A percentile compares a stretch with the other conserved stretches of the same genome.
Conservation (phyloP, 2,888 invertebrate species). For the Hipparchia sbordonii region DNA sequence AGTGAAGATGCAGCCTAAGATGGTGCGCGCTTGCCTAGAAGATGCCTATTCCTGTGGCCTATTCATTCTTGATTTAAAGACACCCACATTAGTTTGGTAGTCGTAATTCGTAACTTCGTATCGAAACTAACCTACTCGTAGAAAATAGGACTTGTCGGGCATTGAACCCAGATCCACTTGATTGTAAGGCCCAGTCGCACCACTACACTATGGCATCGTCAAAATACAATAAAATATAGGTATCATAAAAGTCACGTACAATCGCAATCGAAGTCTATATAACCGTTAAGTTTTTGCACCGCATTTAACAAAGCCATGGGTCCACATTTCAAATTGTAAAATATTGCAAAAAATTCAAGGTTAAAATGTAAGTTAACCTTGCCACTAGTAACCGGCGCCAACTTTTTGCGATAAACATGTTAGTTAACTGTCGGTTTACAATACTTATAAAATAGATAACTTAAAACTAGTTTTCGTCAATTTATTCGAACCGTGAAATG, state of each 20-base stretch:
- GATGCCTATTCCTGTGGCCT: too few relatives aligned
- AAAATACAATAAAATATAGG: background rate
- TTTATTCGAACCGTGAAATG: background rate
- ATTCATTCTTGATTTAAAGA: too few relatives aligned
- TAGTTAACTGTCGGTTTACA: constrained; percentile 26
- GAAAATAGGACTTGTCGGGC: background rate
- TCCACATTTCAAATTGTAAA: constrained; percentile 1
- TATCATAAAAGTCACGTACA: background rate
- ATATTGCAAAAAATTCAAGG: constrained; percentile 24
- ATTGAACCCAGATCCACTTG: background rate
- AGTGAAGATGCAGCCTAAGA: too few relatives aligned
- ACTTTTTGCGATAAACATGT: constrained; percentile 27
- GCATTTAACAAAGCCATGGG: background rate
- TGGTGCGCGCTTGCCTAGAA: too few relatives aligned
- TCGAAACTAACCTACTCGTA: too few relatives aligned
- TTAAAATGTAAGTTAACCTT: constrained; percentile 21
- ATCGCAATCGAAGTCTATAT: background rate
- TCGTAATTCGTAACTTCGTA: too few relatives aligned
- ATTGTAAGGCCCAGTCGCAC: background rate
- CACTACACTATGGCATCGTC: background rate
- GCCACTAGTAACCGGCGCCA: constrained; percentile 28
- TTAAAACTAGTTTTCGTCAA: constrained; percentile 11
- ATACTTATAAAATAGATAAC: background rate
- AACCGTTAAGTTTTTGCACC: constrained; percentile 3
- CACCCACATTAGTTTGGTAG: too few relatives aligned